A percentile compares a stretch with the other conserved stretches of the same genome.
Conservation (phyloP, 2,888 invertebrate species). For the Mantis religiosa region DNA sequence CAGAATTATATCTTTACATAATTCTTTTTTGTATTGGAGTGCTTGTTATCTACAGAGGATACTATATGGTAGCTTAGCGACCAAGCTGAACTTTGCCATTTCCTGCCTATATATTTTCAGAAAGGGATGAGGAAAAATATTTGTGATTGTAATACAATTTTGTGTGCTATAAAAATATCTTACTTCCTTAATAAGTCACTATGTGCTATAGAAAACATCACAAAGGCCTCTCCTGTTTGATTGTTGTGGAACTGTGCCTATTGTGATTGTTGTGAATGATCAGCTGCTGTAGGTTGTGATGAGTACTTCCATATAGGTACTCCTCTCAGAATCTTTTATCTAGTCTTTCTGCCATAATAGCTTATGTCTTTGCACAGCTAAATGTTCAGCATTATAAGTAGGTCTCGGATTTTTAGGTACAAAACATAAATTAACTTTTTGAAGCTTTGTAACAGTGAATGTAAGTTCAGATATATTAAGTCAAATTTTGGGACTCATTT, state of each 20-base stretch:
- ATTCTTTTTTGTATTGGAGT: not conserved
- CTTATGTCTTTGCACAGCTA: not conserved
- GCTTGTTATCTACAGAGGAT: not conserved
- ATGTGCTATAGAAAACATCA: not conserved
- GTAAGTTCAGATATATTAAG: too few relatives aligned
- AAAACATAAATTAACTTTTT: too few relatives aligned
- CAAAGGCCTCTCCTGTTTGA: not conserved
- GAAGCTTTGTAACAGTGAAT: too few relatives aligned
- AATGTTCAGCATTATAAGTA: not conserved
- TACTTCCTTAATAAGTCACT: not conserved
- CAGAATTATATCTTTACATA: not conserved
- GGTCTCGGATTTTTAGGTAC: too few relatives aligned
- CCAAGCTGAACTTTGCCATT: not conserved
- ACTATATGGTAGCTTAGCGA: not conserved
- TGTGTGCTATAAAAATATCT: not conserved
- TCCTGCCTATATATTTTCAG: not conserved
- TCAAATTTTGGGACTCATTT: too few relatives aligned
- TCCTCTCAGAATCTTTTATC: not conserved
- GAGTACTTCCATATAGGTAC: not conserved
- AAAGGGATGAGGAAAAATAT: not conserved
- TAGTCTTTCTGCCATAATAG: not conserved
- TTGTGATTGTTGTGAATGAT: not conserved
- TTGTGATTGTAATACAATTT: not conserved
- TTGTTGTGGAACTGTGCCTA: not conserved
- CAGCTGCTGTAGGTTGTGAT: not conserved